A percentile compares a stretch with the other conserved stretches of the same genome.
These are phyloP conservation scores for Phenganax stokvisi DNA, from an alignment of 92 coral and sea anemone species.

Conservation along the genomic window DNA sequence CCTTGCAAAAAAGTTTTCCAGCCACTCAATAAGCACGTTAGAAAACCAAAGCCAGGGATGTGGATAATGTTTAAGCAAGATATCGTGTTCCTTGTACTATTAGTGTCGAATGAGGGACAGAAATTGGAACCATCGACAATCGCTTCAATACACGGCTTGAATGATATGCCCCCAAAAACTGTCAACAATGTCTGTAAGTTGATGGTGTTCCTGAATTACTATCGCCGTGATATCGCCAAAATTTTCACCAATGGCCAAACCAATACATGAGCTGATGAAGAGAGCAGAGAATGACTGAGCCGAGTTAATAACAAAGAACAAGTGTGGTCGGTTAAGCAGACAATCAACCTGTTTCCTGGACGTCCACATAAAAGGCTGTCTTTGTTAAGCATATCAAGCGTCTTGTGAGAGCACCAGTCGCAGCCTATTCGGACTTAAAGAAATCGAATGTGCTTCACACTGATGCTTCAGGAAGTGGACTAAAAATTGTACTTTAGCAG, in stretches of 20 bases:
- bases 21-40: no score
- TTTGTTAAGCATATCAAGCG: not conserved
- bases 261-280: not conserved
- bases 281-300: not conserved
- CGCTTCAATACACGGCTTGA: not conserved
- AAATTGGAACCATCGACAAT: no score
- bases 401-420: not conserved
- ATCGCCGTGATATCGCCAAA: not conserved
- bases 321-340: not conserved
- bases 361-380: not conserved
- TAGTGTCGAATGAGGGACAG: no score
- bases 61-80: no score
- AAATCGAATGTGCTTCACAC: not conserved
- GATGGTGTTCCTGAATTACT: not conserved
- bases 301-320: not conserved
- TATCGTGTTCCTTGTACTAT: no score
- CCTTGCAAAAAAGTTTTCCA: no score
- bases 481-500: not conserved
- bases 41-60: no score
- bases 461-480: not conserved
- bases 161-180: not conserved
- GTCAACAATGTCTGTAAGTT: not conserved
- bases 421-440: not conserved
- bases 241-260: constrained; percentile 8
- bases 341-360: no score